Evolutionary conservation across 2,888 invertebrate genomes (phyloP), one percentile per base, ranked within the genome.

Genomic region (Volucella zonaria): DNA sequence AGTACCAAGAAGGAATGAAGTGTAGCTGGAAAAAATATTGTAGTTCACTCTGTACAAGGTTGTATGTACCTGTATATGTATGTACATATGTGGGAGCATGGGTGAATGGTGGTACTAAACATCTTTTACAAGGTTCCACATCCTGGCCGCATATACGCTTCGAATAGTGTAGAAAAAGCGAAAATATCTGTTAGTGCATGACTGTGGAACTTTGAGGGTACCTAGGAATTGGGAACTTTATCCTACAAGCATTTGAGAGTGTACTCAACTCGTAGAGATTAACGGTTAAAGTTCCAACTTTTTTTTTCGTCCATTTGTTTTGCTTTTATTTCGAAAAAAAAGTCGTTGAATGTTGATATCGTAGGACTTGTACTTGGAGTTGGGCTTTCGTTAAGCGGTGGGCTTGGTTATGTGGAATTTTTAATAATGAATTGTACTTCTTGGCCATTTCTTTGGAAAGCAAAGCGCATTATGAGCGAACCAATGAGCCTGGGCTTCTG

Each of bases 261-360:
- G 43, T 12, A 67, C 67, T 43, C 67, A 18, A 54, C 52, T 67
- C 54, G 59, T 67, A 43, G 31, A 52, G 31, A 67, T 52, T 67
- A 67, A 67, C 43, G 67, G 52, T 67, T 54, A 43, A 54, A 15
- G 42, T 14, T n/a, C n/a, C 56, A 66, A 38, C 12, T 9, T 51
- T 51, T 15, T 11, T 42, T 40, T 67, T 23, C 43, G 6, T 18
- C 1, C 52, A 52, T n/a, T 15, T n/a, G 42, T 43, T 54, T 31
- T 31, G 31, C 31, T 31, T 31, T 6, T 31, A 31, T 31, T 31
- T 31, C 31, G 6, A 31, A 6, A 31, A 31, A n/a, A 31, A 31
- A 31, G 31, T 31, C 31, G 6, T 31, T 31, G 31, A 31, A 31
- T 31, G 31, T 6, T 31, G 31, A 31, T 6, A 31, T 31, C 31